Conservation (phyloP, 1,140 invertebrate species). For the Dreissena rostriformis region DNA sequence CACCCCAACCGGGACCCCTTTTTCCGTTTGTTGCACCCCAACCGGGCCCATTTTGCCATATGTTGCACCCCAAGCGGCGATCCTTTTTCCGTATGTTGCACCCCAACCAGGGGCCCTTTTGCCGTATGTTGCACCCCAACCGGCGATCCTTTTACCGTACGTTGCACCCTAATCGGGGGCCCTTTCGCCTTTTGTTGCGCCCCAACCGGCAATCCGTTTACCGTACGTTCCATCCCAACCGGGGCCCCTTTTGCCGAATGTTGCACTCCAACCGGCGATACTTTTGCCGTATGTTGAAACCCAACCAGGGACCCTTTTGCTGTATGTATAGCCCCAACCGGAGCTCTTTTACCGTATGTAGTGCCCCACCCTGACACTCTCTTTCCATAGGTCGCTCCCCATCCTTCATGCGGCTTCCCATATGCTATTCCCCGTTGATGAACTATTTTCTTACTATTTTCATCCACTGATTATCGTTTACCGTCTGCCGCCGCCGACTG, state of each 20-base stretch:
- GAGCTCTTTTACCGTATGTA: slow-evolving; percentile 29
- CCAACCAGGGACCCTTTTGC: neutral
- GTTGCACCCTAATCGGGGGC: slow-evolving; percentile 12
- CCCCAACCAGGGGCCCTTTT: slow-evolving; percentile 34
- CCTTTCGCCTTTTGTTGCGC: slow-evolving; percentile 25
- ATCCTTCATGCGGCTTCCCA: slow-evolving; percentile 22
- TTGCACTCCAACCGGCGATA: slow-evolving; percentile 14
- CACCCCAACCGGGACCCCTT: slow-evolving; percentile 16
- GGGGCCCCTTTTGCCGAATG: slow-evolving; percentile 34
- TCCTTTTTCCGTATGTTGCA: slow-evolving; percentile 17
- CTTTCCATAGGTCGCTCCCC: slow-evolving; percentile 20
- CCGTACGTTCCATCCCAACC: slow-evolving; percentile 34
- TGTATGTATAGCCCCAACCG: slow-evolving; percentile 29
- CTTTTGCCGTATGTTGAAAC: slow-evolving; percentile 20
- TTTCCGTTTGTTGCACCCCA: slow-evolving; percentile 12
- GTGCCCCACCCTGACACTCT: slow-evolving; percentile 9
- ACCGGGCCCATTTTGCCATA: slow-evolving; percentile 31
- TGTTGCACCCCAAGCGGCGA: neutral
- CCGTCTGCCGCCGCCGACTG: neutral
- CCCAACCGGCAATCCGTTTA: slow-evolving; percentile 23
- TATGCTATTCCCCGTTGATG: slow-evolving; percentile 12
- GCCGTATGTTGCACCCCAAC: slow-evolving; percentile 7
- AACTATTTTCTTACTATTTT: neutral
- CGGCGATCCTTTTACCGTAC: slow-evolving; percentile 22
- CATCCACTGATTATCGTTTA: neutral